Evolutionary conservation across 2,113 vertebrate species (phyloP).

Genomic region (Illadopsis cleaveri): DNA sequence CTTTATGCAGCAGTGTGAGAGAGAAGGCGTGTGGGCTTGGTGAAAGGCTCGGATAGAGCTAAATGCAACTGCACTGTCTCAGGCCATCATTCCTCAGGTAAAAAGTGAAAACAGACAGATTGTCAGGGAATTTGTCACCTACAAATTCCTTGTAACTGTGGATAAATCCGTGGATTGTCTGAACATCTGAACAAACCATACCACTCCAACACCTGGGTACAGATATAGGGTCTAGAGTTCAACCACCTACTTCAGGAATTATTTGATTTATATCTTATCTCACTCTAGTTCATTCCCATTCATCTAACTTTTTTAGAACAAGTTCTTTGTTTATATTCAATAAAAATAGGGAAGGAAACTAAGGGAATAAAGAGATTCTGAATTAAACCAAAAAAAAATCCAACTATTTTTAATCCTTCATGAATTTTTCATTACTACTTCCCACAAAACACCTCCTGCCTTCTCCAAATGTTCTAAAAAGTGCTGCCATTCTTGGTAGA

Average conservation of each 20-base stretch:
- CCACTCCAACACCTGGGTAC: neutral
- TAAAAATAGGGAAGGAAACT: constrained; percentile 61
- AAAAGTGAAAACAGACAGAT: neutral
- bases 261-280: neutral
- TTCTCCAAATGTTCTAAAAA: constrained; percentile 72
- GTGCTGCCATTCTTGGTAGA: constrained; percentile 40
- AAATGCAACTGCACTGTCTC: neutral
- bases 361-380: constrained; percentile 62
- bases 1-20: neutral
- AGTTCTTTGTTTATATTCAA: constrained; percentile 60
- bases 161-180: neutral
- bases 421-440: constrained; percentile 73
- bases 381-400: constrained; percentile 60
- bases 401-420: constrained; percentile 70
- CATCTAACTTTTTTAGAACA: constrained; percentile 48
- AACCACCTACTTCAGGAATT: neutral
- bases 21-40: neutral
- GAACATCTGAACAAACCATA: neutral
- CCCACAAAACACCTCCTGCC: constrained; percentile 73
- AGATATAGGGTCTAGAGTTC: neutral
- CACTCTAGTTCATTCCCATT: constrained; percentile 28
- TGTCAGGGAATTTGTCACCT: neutral
- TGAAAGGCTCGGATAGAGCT: neutral
- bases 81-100: neutral
- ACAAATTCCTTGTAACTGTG: neutral